Percentiles rank a stretch among this genome's conserved stretches.
Conservation (phyloP, 2,797 vertebrate species). For the Hypotaenidia okinawae region DNA sequence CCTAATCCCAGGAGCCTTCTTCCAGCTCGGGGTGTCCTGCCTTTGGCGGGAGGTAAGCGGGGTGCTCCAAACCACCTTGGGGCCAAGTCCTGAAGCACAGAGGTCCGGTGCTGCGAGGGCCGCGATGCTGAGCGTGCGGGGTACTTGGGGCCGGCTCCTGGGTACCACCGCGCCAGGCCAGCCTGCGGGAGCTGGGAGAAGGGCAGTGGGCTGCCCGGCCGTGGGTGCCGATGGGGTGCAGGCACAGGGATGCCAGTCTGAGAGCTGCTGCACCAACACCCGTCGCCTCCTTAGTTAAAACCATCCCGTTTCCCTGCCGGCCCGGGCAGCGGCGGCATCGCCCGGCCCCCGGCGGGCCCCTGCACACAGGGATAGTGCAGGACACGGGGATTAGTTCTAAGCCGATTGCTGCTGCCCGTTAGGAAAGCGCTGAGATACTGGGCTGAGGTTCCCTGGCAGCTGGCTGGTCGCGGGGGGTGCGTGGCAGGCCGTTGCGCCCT, state of each 20-base stretch:
- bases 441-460: background rate
- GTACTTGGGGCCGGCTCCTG: background rate
- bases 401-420: slow-evolving; percentile 11
- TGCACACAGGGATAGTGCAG: background rate
- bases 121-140: fast-evolving
- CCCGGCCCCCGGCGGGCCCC: fast-evolving
- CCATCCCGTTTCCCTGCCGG: background rate
- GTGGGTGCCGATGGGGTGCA: background rate
- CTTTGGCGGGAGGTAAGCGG: background rate
- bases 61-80: background rate
- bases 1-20: background rate
- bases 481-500: fast-evolving
- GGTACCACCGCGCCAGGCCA: fast-evolving
- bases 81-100: background rate
- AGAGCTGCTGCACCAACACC: background rate
- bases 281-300: background rate
- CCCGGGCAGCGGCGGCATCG: background rate
- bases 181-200: fast-evolving
- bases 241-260: fast-evolving
- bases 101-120: fast-evolving
- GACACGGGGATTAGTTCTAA: slow-evolving; percentile 56
- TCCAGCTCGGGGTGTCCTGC: background rate
- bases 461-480: background rate
- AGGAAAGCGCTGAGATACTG: background rate
- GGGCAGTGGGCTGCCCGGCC: background rate